phyloP scores from a whole-genome alignment of 2,797 vertebrate genomes.

The Melanotaenia pygmaea region DNA sequence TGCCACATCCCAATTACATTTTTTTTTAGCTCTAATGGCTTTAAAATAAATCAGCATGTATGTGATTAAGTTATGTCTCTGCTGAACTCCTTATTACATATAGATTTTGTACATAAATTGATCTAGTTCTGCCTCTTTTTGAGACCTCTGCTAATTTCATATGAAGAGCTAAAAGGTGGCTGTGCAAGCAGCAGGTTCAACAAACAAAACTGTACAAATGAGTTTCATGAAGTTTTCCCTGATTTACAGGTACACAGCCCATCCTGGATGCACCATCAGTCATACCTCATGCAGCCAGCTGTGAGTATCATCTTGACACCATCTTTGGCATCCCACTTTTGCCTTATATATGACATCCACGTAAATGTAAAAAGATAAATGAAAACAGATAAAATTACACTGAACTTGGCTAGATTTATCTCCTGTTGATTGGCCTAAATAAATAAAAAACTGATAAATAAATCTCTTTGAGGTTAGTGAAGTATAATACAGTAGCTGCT shows the following conservation, averaged over 20 bases:
- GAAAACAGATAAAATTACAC: background rate
- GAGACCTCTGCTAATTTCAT: conserved; percentile 83
- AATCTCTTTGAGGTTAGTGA: background rate
- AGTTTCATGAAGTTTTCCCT: conserved; percentile 12
- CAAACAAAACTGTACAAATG: background rate
- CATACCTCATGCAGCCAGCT: conserved; percentile 96
- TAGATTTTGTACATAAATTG: conserved; percentile 1
- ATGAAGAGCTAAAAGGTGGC: conserved; percentile 82
- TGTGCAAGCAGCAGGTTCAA: conserved; percentile 29
- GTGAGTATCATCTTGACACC: conserved; percentile 75
- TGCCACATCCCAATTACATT: conserved; percentile 5
- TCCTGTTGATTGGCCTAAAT: background rate
- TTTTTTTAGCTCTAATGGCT: conserved; percentile 2
- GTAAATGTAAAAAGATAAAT: background rate
- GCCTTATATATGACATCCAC: background rate
- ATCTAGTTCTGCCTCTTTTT: conserved; percentile 83
- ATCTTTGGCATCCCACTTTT: background rate
- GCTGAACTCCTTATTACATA: conserved; percentile 10
- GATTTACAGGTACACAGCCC: conserved; percentile 88
- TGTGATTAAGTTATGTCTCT: conserved; percentile 8
- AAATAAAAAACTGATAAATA: too few relatives aligned
- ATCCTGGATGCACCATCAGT: conserved; percentile 96
- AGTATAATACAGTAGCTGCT: background rate
- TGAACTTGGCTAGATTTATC: background rate
- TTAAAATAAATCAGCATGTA: conserved; percentile 10